Conservation (phyloP, 2,888 invertebrate genomes). For the Rhamphomyia laevipes region DNA sequence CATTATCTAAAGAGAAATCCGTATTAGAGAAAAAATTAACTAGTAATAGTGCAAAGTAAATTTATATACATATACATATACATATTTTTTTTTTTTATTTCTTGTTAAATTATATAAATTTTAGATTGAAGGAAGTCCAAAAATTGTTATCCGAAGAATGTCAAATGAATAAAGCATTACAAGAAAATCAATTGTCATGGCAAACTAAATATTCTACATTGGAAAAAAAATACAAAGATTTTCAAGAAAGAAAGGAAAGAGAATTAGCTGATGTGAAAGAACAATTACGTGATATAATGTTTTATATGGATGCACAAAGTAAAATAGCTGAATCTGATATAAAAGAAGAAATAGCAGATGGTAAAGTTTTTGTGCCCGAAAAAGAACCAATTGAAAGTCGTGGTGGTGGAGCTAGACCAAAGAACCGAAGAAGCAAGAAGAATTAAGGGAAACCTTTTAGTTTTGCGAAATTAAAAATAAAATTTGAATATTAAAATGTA, state of each 20-base stretch:
- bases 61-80: slow-evolving; percentile 3
- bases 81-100: neutral
- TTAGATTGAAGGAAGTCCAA: slow-evolving; percentile 51
- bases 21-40: slow-evolving; percentile 57
- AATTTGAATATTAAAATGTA: too few relatives aligned
- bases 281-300: slow-evolving; percentile 93
- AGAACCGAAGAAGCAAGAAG: slow-evolving; percentile 29
- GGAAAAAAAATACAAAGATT: slow-evolving; percentile 42
- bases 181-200: slow-evolving; percentile 64
- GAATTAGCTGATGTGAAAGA: slow-evolving; percentile 80
- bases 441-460: too few relatives aligned
- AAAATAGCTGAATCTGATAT: slow-evolving; percentile 34
- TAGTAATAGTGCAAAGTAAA: slow-evolving; percentile 48
- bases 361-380: slow-evolving; percentile 30
- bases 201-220: slow-evolving; percentile 48
- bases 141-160: slow-evolving; percentile 71
- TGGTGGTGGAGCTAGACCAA: neutral
- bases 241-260: slow-evolving; percentile 47
- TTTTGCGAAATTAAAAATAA: too few relatives aligned
- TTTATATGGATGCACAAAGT: slow-evolving; percentile 80
- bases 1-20: slow-evolving; percentile 53
- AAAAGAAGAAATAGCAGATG: slow-evolving; percentile 30
- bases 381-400: slow-evolving; percentile 17
- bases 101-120: neutral
- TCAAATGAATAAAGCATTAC: slow-evolving; percentile 66